Evolutionary conservation across 37 sponge, comb jelly and placozoan genomes (phyloP).

Genomic region (Hormiphora californensis): DNA sequence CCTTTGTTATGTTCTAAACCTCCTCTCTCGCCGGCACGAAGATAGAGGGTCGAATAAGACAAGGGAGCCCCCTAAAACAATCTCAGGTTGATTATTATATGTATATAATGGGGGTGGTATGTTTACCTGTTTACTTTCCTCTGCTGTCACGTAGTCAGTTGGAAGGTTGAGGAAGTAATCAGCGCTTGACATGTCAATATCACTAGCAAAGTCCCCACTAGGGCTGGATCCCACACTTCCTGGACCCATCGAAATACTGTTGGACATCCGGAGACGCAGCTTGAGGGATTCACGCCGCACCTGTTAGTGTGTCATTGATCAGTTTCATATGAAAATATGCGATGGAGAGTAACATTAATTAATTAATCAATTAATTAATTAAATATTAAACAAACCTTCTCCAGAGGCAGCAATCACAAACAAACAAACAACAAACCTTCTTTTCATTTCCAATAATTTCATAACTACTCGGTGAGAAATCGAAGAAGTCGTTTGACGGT

Average conservation of each 20-base stretch:
- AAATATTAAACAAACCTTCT: not conserved
- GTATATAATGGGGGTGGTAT: no score
- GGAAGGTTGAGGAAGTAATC: constrained; percentile 52
- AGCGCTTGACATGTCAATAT: not conserved
- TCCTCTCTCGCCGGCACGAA: no score
- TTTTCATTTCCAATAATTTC: no score
- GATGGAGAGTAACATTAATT: not conserved
- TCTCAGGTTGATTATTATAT: no score
- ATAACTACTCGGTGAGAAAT: no score
- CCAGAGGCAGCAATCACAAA: no score
- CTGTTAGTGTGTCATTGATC: not conserved
- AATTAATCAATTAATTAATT: not conserved
- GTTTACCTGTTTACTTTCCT: constrained; percentile 46
- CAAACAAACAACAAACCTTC: no score
- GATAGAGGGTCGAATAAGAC: no score
- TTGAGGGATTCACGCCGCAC: not conserved
- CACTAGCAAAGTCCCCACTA: not conserved
- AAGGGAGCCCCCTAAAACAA: no score
- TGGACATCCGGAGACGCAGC: constrained; percentile 19
- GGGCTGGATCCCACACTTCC: constrained; percentile 43
- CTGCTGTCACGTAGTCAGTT: constrained; percentile 24
- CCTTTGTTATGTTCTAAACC: not conserved
- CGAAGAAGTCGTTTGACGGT: no score
- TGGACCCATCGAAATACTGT: not conserved
- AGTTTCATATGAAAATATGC: not conserved